Evolutionary conservation across 2,113 vertebrate genomes (phyloP).

Genomic region (Thunnus thynnus): DNA sequence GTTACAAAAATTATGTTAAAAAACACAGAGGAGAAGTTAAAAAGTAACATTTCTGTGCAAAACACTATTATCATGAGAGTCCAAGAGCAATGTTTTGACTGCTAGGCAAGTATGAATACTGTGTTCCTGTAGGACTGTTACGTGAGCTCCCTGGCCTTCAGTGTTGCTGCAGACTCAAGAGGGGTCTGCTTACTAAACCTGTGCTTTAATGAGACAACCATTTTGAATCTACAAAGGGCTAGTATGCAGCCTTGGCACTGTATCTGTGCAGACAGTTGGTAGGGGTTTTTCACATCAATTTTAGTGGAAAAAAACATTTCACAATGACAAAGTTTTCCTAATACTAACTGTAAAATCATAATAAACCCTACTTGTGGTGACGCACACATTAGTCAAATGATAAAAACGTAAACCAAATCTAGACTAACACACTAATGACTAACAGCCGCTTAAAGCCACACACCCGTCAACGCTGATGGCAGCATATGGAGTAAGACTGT

Average conservation of each 20-base stretch:
- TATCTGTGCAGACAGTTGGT: constrained; percentile 3
- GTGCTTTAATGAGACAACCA: constrained; percentile 71
- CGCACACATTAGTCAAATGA: background rate
- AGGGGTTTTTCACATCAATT: constrained; percentile 26
- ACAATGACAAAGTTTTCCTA: background rate
- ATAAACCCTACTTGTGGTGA: background rate
- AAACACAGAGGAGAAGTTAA: background rate
- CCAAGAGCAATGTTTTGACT: constrained; percentile 58
- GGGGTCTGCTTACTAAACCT: constrained; percentile 66
- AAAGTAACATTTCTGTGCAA: background rate
- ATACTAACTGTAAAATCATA: background rate
- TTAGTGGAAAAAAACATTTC: constrained; percentile 15
- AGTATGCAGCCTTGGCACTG: constrained; percentile 18
- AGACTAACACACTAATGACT: background rate
- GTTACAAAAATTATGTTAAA: background rate
- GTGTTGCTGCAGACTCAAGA: constrained; percentile 66
- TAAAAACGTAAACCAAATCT: constrained; percentile 2
- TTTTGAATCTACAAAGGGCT: constrained; percentile 64
- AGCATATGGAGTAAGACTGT: background rate
- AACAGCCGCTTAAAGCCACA: background rate
- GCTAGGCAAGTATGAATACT: constrained; percentile 59
- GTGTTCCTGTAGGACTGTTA: constrained; percentile 65
- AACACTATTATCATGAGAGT: constrained; percentile 43
- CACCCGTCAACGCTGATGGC: constrained; percentile 13
- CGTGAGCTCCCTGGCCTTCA: constrained; percentile 61